These are phyloP conservation scores for Pseudomyrmex cubaensis DNA, from an alignment of 1,140 invertebrate species.

Conservation along the genomic window DNA sequence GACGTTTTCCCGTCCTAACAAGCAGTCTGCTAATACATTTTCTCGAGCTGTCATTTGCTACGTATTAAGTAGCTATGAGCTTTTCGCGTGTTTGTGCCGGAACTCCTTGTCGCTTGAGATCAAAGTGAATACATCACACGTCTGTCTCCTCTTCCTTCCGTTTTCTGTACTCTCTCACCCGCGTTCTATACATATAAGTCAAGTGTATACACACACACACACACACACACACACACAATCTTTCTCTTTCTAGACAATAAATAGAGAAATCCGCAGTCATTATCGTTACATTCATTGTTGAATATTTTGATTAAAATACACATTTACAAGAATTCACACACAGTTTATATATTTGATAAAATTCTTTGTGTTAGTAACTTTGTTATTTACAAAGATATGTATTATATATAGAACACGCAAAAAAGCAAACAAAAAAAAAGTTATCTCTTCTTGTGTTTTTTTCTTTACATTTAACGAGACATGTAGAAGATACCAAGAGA, in stretches of 20 bases:
- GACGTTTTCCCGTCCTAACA: constrained; percentile 29
- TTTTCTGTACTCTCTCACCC: not conserved
- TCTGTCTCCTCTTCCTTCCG: not conserved
- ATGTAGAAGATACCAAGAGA: not conserved
- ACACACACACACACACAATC: too few species aligned
- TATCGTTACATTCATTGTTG: too few species aligned
- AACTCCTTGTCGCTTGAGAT: constrained; percentile 52
- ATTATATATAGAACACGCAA: too few species aligned
- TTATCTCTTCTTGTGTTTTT: constrained; percentile 12
- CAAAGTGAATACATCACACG: constrained; percentile 53
- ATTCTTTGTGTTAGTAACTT: too few species aligned
- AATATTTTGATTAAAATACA: too few species aligned
- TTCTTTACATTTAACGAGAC: not conserved
- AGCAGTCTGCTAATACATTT: constrained; percentile 62
- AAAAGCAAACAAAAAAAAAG: constrained; percentile 40
- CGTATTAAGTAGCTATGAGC: constrained; percentile 63
- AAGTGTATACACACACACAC: too few species aligned
- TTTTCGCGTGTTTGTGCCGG: constrained; percentile 50
- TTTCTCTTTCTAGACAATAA: too few species aligned
- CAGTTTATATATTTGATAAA: too few species aligned
- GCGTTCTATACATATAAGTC: not conserved
- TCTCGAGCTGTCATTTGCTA: constrained; percentile 51
- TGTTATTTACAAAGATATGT: too few species aligned
- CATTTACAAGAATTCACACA: too few species aligned
- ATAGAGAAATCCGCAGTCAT: too few species aligned